A percentile compares a stretch with the other conserved stretches of the same genome.
Conservation (phyloP, 2,888 invertebrate genomes). For the Octodonta nipae region DNA sequence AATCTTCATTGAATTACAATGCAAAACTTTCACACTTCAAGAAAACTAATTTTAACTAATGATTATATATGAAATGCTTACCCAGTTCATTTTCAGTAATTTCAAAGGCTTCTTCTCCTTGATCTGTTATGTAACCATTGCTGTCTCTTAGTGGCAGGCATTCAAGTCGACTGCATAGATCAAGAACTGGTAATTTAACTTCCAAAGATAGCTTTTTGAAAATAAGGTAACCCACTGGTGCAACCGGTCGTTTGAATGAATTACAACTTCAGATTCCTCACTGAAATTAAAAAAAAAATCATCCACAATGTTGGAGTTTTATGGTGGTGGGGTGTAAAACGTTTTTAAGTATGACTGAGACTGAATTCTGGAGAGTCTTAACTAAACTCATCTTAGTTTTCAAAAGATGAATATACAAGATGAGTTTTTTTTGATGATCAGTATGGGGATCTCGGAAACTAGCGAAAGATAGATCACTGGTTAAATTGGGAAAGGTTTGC, state of each 20-base stretch:
- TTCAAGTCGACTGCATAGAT: conserved; percentile 25
- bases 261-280: conserved; percentile 72
- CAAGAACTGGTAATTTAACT: conserved; percentile 41
- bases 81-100: conserved; percentile 19
- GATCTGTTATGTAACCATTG: conserved; percentile 32
- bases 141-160: conserved; percentile 31
- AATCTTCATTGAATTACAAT: background rate
- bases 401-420: too few relatives aligned
- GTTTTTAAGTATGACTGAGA: too few relatives aligned
- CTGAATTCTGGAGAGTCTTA: too few relatives aligned
- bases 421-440: too few relatives aligned
- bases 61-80: too few relatives aligned
- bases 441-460: too few relatives aligned
- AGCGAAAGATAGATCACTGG: too few relatives aligned
- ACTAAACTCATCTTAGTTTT: too few relatives aligned
- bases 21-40: background rate
- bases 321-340: too few relatives aligned
- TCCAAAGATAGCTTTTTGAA: conserved; percentile 71
- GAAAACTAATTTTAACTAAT: background rate
- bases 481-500: too few relatives aligned
- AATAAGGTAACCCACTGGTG: conserved; percentile 88
- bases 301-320: too few relatives aligned
- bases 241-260: conserved; percentile 86
- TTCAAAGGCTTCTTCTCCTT: conserved; percentile 29
- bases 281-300: conserved; percentile 39